Base-by-base conservation (phyloP, 1,140 invertebrate species). In the Pachyrhynchus sulphureomaculatus region DNA sequence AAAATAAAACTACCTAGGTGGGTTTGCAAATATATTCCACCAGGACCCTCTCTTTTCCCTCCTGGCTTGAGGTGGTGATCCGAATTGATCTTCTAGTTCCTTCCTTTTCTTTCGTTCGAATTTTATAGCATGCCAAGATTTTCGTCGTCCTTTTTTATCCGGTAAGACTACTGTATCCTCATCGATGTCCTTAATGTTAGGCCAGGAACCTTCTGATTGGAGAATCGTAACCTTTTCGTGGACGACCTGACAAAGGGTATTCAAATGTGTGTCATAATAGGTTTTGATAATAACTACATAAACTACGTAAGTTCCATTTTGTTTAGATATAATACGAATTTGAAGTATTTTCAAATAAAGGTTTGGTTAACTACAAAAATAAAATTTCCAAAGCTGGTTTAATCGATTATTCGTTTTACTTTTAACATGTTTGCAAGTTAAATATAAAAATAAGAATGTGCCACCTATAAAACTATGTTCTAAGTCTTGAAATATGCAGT, bases 21-120 rank as follows among this genome's bases (percentile, higher is more conserved):
- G 88, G 51, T 86, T 86, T 5, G 89, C 86, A 67, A 92, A 90
- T 23, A 90, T 88, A 71, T 90, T 91, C 89, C 89, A 92, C 90
- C 90, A 92, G 10, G 89, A 91, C 8, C 86, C 84, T 56, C 90
- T 80, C 70, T 91, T 90, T 71, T 90, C 87, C 13, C 88, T 80
- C 2, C 81, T 75, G 67, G 83, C 77, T 1, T 75, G 65, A n/a
- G 81, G 78, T 6, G 64, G 64, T 8, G 54, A 59, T 23, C 53
- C 55, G 29, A 59, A 55, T 56, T 64, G 41, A 53, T 68, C 58
- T n/a, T 62, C 53, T 5, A 56, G 9, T 72, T 83, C 88, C 75
- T 82, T 90, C 70, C 79, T 82, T 62, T 84, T 80, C 75, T 83
- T 88, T 65, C 83, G 76, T 68, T 87, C 85, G 41, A 83, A 74